Base-by-base conservation (phyloP, 2,113 vertebrate genomes). In the Propithecus coquereli region DNA sequence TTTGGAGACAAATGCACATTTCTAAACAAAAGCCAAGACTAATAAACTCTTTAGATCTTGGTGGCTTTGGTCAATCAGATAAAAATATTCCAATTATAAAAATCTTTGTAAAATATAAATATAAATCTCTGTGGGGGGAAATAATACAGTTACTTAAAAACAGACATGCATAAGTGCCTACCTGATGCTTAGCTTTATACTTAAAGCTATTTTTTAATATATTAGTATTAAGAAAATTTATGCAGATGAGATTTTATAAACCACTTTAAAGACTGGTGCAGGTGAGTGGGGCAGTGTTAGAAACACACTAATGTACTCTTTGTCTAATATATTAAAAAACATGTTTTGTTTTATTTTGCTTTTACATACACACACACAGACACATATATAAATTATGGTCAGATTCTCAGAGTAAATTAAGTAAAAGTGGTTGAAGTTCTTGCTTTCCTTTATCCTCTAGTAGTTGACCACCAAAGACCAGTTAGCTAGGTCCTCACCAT, bases 1-100 rank as follows among this genome's bases (percentile, higher is more conserved):
- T 79, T 77, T 91, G 54, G 32, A 86, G 43, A 66, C 8, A 95
- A 97, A 91, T 91, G 54, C 1, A 22, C 13, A 90, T 94, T 96
- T 94, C 54, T 91, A 91, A 96, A 80, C 32, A 95, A 87, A 85
- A 66, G 37, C 16, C 18, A 87, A 92, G 50, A 66, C 32, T 45
- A 94, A 73, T 81, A 88, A 66, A 34, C 17, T 76, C 16, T 80
- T 81, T 71, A 81, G 43, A 85, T 5, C 27, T 84, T 77, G 22
- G 23, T 77, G 37, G 11, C 25, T 93, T 71, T 76, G 27, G 52
- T 81, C 61, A 96, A n/a, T 83, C 12, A 84, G 23, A 79, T 83
- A 87, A 82, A 90, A 93, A 8, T 3, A 16, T 54, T 6, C 45
- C 10, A 68, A 52, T 52, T 77, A 73, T 63, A 61, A 73, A 54